A percentile compares a stretch with the other conserved stretches of the same genome.
Conservation (phyloP, 2,888 invertebrate genomes). For the Agrotis puta region DNA sequence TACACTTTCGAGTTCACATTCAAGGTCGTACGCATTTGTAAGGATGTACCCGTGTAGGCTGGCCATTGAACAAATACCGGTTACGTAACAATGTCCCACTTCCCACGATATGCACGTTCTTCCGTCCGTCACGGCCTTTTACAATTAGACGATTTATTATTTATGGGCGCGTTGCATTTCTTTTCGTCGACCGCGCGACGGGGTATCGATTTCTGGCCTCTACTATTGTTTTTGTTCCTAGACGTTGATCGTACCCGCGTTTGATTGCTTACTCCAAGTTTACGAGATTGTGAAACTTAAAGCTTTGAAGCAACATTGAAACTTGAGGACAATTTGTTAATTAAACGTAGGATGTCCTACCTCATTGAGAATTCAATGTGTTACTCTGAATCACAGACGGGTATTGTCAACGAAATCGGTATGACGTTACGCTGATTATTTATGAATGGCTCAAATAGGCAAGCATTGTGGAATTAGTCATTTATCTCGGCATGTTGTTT, state of each 20-base stretch:
- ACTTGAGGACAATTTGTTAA: slow-evolving; percentile 41
- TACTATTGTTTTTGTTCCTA: slow-evolving; percentile 19
- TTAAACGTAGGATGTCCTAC: slow-evolving; percentile 56
- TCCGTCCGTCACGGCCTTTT: slow-evolving; percentile 78
- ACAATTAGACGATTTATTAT: slow-evolving; percentile 77
- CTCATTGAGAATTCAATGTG: slow-evolving; percentile 68
- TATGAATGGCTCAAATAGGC: slow-evolving; percentile 87
- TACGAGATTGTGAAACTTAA: slow-evolving; percentile 31
- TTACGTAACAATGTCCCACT: slow-evolving; percentile 89
- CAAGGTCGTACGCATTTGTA: slow-evolving; percentile 91
- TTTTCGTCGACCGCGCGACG: slow-evolving; percentile 41
- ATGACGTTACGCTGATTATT: slow-evolving; percentile 86
- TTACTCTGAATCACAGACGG: slow-evolving; percentile 66
- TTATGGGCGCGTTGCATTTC: slow-evolving; percentile 54
- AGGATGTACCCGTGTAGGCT: slow-evolving; percentile 90
- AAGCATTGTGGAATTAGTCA: slow-evolving; percentile 89
- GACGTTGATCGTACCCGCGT: slow-evolving; percentile 13
- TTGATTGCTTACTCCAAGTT: slow-evolving; percentile 41
- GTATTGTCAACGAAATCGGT: slow-evolving; percentile 79
- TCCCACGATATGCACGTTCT: slow-evolving; percentile 86
- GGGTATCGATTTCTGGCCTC: slow-evolving; percentile 34
- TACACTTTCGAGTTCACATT: slow-evolving; percentile 90
- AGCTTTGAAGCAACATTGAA: slow-evolving; percentile 29
- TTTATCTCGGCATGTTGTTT: slow-evolving; percentile 90
- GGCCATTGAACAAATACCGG: slow-evolving; percentile 89